Conservation (phyloP, 2,888 invertebrate species). For the Podotricha telesiphe region DNA sequence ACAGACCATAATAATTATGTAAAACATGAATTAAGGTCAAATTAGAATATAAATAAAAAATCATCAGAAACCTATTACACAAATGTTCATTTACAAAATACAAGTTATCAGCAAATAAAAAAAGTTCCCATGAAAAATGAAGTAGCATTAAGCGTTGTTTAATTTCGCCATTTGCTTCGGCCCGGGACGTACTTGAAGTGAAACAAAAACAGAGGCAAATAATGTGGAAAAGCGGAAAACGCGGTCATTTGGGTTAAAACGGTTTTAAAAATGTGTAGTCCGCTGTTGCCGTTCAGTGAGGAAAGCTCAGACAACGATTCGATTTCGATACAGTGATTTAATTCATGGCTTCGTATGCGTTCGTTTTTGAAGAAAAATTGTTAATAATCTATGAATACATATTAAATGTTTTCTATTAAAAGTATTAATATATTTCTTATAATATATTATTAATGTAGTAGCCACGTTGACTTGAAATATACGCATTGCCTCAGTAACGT, state of each 20-base stretch:
- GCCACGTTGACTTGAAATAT: too few relatives aligned
- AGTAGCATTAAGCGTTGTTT: conserved; percentile 28
- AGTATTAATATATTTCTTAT: too few relatives aligned
- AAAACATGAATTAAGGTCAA: too few relatives aligned
- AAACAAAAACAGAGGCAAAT: conserved; percentile 25
- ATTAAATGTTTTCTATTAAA: too few relatives aligned
- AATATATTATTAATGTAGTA: too few relatives aligned
- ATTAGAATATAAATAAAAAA: not conserved
- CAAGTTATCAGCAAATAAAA: conserved; percentile 6
- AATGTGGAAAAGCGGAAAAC: conserved; percentile 26
- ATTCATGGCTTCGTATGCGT: too few relatives aligned
- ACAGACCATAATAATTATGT: too few relatives aligned
- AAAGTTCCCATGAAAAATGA: not conserved
- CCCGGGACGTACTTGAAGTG: conserved; percentile 11
- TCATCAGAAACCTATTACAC: not conserved
- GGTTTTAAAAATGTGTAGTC: conserved; percentile 16
- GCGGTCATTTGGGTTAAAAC: conserved; percentile 29
- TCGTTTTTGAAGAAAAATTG: too few relatives aligned
- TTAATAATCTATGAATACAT: too few relatives aligned
- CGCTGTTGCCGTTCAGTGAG: not conserved
- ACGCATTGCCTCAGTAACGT: too few relatives aligned
- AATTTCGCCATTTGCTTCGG: conserved; percentile 29
- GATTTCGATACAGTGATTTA: not conserved
- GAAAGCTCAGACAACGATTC: not conserved
- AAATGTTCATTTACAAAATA: conserved; percentile 2